Percentiles rank a stretch among this genome's conserved stretches.
These are phyloP conservation scores for Tetragnatha versicolor DNA, from an alignment of 1,140 invertebrate genomes.

Conservation along the genomic window DNA sequence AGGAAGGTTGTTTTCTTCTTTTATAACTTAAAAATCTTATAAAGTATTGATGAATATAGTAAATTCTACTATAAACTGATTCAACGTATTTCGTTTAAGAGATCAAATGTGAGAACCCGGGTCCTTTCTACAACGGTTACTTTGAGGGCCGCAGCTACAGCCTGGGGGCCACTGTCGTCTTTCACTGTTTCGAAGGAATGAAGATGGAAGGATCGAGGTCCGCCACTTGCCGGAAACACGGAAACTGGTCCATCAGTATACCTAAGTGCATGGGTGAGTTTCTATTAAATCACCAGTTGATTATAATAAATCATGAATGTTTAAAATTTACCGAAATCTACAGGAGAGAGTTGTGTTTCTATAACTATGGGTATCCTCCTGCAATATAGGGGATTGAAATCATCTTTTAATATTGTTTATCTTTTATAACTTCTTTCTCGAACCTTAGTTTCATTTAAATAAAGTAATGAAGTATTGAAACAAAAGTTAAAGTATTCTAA, in stretches of 20 bases:
- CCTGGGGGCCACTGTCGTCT: slow-evolving; percentile 89
- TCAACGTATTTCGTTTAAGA: slow-evolving; percentile 67
- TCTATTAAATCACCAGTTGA: too few relatives aligned
- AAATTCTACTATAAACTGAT: background rate
- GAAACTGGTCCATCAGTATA: slow-evolving; percentile 89
- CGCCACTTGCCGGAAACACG: slow-evolving; percentile 89
- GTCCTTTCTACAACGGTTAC: slow-evolving; percentile 92
- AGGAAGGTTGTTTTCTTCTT: background rate
- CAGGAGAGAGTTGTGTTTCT: too few relatives aligned
- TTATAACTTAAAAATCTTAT: background rate
- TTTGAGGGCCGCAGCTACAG: slow-evolving; percentile 90
- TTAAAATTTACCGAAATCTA: too few relatives aligned
- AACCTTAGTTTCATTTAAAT: too few relatives aligned
- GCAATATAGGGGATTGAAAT: too few relatives aligned
- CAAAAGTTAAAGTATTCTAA: too few relatives aligned
- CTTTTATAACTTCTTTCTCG: too few relatives aligned
- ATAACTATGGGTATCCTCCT: too few relatives aligned
- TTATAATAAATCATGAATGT: too few relatives aligned
- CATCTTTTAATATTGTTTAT: too few relatives aligned
- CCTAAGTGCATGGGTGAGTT: slow-evolving; percentile 83
- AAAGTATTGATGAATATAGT: background rate
- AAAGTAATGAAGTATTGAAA: too few relatives aligned
- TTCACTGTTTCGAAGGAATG: slow-evolving; percentile 92
- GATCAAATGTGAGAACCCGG: slow-evolving; percentile 92
- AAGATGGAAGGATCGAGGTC: slow-evolving; percentile 86